Evolutionary conservation across 2,888 invertebrate genomes (phyloP), one percentile per base, ranked within the genome.

Genomic region (Empis stercorea): DNA sequence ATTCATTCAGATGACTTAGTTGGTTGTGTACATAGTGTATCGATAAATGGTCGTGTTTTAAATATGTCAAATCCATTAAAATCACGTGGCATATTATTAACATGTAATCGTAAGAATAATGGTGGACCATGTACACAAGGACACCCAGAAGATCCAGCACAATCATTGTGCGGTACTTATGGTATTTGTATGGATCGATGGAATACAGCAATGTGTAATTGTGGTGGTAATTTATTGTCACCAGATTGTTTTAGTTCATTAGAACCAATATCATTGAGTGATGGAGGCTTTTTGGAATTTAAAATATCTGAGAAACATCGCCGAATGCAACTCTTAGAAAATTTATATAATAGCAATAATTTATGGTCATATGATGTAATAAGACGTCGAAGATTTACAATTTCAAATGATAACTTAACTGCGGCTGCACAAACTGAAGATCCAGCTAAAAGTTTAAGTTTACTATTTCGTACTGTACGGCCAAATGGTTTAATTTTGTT

Each of bases 1-100:
- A 80, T 95, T 36, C 84, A 84, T 59, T 84, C 92, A 0, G 93
- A 94, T 62, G 94, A 95, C 64, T 81, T 96, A 50, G 83, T 94
- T 14, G 96, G 96, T 6, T 96, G 96, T 62, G 80, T 95, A 55
- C 91, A 93, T 61, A 89, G 89, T 55, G 84, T 94, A 2, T 79
- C 85, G 0, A 79, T 95, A 46, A 93, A 95, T 60, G 93, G 92
- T 4, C 77, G 89, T 17, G 72, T 80, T 1, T 64, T 93, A 20
- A 92, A 93, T 62, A 71, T 93, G 45, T 86, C 86, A 49, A 81
- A 76, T 55, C 88, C 92, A 0, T 56, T 87, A 3, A 73, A 79
- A 44, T 79, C 85, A 4, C 74, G 79, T 6, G 83, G 82, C 2
- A 79, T 93, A 4, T 78, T 80, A 48, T 72, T 81, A 14, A 84